Evolutionary conservation across 1,140 invertebrate species (phyloP), one percentile per base, ranked within the genome.

Genomic region (Catajapyx aquilonaris): DNA sequence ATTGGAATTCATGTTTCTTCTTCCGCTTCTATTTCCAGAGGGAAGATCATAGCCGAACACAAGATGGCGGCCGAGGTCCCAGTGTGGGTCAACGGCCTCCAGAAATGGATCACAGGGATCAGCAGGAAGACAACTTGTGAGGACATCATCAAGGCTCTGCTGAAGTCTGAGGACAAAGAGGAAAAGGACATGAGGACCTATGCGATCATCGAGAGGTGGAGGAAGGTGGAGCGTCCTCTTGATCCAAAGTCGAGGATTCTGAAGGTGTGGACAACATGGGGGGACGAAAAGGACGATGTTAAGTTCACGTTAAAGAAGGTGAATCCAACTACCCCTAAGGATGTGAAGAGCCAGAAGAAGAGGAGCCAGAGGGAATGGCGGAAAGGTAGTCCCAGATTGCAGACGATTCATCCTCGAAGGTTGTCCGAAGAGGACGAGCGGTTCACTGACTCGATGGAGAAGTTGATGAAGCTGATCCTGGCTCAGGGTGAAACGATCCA

Each of bases 401-500:
- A 44, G 28, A 34, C 41, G n/a, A 31, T 48, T 16, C 41, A 46
- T 39, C 37, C 46, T 31, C 36, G 38, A 43, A 35, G 41, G 30
- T 31, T 43, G 40, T 34, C 39, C 38, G 34, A 41, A 46, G 40
- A 22, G 35, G 4, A 36, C 22, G 23, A 19, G 50, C 15, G 55
- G 46, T n/a, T 56, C 49, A 39, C 54, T 44, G 64, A 58, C 46
- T 60, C 53, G 35, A 72, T 73, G 35, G 74, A 81, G 39, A 63
- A 70, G 40, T 61, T 84, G 11, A 67, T 79, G 39, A 73, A 76
- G 44, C 62, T 80, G 41, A 78, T 84, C 41, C 59, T 81, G 39
- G 70, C 71, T n/a, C 78, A 83, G 59, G 78, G 76, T 46, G 70
- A 76, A 50, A 76, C 74, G n/a, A 77, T 84, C 41, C 69, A 77